phyloP scores from a whole-genome alignment of 2,797 vertebrate genomes.

The Esox lucius region DNA sequence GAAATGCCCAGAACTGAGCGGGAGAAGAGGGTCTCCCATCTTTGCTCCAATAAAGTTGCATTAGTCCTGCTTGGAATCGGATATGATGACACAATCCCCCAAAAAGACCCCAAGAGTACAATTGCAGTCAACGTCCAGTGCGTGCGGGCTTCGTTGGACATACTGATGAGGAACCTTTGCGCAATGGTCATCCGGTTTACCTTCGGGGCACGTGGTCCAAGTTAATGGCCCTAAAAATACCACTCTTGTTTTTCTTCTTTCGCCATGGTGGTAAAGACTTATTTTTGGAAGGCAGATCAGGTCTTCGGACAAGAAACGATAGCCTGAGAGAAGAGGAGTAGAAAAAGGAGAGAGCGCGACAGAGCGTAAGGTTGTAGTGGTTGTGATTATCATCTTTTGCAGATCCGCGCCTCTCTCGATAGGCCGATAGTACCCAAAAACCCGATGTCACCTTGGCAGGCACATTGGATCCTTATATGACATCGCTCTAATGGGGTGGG shows the following conservation, averaged over 20 bases:
- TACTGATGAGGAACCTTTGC: conserved; percentile 83
- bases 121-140: conserved; percentile 76
- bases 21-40: conserved; percentile 82
- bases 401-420: conserved; percentile 60
- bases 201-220: conserved; percentile 87
- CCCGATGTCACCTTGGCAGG: conserved; percentile 72
- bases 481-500: conserved; percentile 86
- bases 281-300: conserved; percentile 88
- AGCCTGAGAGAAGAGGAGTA: conserved; percentile 65
- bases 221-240: conserved; percentile 91
- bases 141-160: conserved; percentile 77
- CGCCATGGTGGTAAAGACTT: conserved; percentile 85
- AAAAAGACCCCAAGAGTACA: conserved; percentile 75
- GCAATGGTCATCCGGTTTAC: conserved; percentile 83
- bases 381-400: conserved; percentile 80
- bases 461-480: conserved; percentile 74
- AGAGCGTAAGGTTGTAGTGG: conserved; percentile 59
- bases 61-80: conserved; percentile 75
- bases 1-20: conserved; percentile 79
- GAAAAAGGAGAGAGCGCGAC: conserved; percentile 61
- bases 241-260: conserved; percentile 84
- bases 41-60: conserved; percentile 77
- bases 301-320: conserved; percentile 84
- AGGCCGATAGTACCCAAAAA: conserved; percentile 63
- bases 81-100: conserved; percentile 72